A percentile compares a stretch with the other conserved stretches of the same genome.
Evolutionary conservation across 2,888 invertebrate genomes (phyloP).

Genomic region (Synergus umbraculus): DNA sequence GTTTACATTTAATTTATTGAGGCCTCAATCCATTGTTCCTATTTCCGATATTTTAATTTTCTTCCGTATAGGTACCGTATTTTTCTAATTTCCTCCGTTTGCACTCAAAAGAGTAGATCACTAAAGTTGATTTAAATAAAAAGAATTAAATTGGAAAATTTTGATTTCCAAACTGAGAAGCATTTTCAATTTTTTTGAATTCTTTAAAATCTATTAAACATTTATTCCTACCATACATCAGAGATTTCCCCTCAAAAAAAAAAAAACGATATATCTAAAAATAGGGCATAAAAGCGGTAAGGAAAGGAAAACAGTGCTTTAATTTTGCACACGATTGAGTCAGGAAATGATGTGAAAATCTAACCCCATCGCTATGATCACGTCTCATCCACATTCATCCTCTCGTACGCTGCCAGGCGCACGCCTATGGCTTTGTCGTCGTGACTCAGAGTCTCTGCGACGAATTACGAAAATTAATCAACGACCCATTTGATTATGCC

Average conservation of each 20-base stretch:
- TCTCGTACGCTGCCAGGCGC: conserved; percentile 43
- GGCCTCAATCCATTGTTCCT: background rate
- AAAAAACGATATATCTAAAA: background rate
- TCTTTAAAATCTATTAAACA: too few relatives aligned
- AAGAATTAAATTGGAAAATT: too few relatives aligned
- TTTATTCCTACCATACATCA: background rate
- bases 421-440: conserved; percentile 50
- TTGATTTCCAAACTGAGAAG: too few relatives aligned
- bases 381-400: conserved; percentile 47
- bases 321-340: conserved; percentile 60
- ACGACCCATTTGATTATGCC: conserved; percentile 45
- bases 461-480: conserved; percentile 61
- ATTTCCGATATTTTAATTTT: background rate
- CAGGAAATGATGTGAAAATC: conserved; percentile 62
- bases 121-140: too few relatives aligned
- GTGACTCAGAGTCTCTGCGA: conserved; percentile 50
- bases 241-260: background rate
- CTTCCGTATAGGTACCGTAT: background rate
- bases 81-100: background rate
- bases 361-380: conserved; percentile 56
- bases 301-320: conserved; percentile 44
- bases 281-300: background rate
- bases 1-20: background rate
- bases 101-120: too few relatives aligned
- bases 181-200: too few relatives aligned